phyloP scores from a whole-genome alignment of 2,888 invertebrate genomes.

The Daptonema setosum region DNA sequence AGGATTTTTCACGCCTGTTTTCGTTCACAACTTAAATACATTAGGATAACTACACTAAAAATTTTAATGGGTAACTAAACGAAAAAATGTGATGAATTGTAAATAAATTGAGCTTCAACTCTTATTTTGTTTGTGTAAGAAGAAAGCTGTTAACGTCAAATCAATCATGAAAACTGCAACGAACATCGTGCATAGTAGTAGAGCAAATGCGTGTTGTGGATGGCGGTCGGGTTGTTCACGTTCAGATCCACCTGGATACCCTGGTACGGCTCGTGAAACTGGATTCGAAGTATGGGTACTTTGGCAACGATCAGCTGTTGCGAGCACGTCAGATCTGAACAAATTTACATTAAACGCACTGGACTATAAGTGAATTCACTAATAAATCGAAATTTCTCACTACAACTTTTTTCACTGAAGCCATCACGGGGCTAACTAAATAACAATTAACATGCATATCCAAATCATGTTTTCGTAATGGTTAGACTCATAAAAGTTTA shows the following conservation, averaged over 20 bases:
- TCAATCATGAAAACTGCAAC: not conserved
- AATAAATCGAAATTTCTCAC: no score
- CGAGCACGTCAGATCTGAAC: not conserved
- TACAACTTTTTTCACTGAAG: not conserved
- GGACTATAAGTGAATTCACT: no score
- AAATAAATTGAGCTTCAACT: no score
- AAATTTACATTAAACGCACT: not conserved
- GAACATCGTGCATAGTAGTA: constrained; percentile 64
- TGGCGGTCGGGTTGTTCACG: constrained; percentile 84
- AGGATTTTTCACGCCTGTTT: not conserved
- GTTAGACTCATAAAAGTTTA: no score
- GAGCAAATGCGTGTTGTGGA: constrained; percentile 77
- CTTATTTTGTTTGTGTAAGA: no score
- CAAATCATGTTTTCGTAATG: no score
- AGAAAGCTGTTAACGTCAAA: no score
- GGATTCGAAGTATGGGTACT: constrained; percentile 48
- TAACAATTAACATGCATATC: no score
- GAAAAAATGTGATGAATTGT: no score
- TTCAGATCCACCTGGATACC: constrained; percentile 56
- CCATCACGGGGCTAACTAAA: no score
- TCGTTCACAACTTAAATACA: not conserved
- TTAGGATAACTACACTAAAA: no score
- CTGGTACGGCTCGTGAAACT: constrained; percentile 21
- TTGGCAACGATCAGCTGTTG: constrained; percentile 42
- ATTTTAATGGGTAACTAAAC: no score